Evolutionary conservation across 2,113 vertebrate genomes (phyloP).

Genomic region (Channa maculata): DNA sequence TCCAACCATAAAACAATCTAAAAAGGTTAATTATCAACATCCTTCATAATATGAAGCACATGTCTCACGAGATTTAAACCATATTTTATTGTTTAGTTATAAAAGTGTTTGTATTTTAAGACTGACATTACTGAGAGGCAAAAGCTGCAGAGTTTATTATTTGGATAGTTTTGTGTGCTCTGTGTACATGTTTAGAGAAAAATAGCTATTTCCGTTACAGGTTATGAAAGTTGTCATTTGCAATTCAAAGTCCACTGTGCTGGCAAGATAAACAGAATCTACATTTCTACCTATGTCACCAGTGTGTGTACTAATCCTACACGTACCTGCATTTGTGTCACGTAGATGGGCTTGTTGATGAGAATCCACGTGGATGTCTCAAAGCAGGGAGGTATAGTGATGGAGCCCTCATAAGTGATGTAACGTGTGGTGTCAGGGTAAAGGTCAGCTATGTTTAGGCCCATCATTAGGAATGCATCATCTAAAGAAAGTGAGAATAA

Average conservation of each 20-base stretch:
- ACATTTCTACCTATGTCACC: constrained; percentile 12
- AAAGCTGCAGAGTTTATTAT: neutral
- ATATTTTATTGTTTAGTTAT: no score
- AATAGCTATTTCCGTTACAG: neutral
- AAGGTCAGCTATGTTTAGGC: constrained; percentile 92
- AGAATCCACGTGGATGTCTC: constrained; percentile 97
- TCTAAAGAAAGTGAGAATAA: constrained; percentile 78
- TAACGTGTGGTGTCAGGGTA: constrained; percentile 96
- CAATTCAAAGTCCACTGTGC: constrained; percentile 28
- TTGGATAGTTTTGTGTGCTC: neutral
- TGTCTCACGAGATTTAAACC: no score
- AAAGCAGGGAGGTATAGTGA: constrained; percentile 95
- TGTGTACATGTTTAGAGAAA: neutral
- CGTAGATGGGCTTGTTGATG: constrained; percentile 97
- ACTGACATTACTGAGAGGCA: neutral
- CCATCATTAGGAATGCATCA: constrained; percentile 94
- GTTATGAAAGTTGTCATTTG: constrained; percentile 39
- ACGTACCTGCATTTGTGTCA: constrained; percentile 95
- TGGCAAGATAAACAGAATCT: constrained; percentile 13
- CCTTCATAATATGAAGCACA: no score
- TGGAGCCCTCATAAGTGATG: constrained; percentile 96
- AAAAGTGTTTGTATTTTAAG: no score
- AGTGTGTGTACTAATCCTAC: neutral
- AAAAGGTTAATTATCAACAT: no score
- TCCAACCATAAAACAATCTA: no score